These are phyloP conservation scores for Sinohyriopsis cumingii DNA, from an alignment of 2,888 invertebrate genomes.

Conservation along the genomic window DNA sequence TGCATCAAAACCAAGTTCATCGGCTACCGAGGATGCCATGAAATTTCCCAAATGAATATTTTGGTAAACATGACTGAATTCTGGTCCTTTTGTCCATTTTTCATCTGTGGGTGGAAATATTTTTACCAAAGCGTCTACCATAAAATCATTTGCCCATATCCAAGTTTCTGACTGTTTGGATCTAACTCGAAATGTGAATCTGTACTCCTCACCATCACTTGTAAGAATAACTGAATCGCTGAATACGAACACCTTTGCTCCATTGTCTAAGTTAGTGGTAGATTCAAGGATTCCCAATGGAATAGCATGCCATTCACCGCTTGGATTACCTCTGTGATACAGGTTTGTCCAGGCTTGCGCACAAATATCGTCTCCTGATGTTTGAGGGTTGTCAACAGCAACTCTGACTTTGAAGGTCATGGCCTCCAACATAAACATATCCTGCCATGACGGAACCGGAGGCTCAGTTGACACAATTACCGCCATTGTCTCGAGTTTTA, in stretches of 20 bases:
- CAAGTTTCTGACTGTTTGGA: conserved; percentile 11
- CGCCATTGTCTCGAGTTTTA: background rate
- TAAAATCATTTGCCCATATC: conserved; percentile 28
- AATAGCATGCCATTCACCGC: conserved; percentile 37
- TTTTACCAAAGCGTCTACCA: conserved; percentile 25
- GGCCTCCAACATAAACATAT: conserved; percentile 39
- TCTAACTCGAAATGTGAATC: conserved; percentile 34
- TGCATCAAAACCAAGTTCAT: conserved; percentile 34
- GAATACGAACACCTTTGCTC: conserved; percentile 10
- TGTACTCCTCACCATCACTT: conserved; percentile 25
- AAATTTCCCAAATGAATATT: conserved; percentile 45
- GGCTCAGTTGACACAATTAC: conserved; percentile 10
- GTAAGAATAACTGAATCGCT: conserved; percentile 38
- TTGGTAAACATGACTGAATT: conserved; percentile 28
- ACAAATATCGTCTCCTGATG: conserved; percentile 6
- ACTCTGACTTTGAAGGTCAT: conserved; percentile 31
- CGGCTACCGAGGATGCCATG: conserved; percentile 40
- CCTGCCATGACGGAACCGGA: conserved; percentile 25
- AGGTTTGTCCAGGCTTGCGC: conserved; percentile 44
- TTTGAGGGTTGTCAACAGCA: background rate
- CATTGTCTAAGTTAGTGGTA: conserved; percentile 3
- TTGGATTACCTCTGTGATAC: conserved; percentile 34
- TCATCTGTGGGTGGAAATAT: conserved; percentile 30
- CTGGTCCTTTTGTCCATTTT: conserved; percentile 38
- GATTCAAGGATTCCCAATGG: conserved; percentile 9